A percentile compares a stretch with the other conserved stretches of the same genome.
phyloP scores from a whole-genome alignment of 2,797 vertebrate species.

The Apodemus agrarius region DNA sequence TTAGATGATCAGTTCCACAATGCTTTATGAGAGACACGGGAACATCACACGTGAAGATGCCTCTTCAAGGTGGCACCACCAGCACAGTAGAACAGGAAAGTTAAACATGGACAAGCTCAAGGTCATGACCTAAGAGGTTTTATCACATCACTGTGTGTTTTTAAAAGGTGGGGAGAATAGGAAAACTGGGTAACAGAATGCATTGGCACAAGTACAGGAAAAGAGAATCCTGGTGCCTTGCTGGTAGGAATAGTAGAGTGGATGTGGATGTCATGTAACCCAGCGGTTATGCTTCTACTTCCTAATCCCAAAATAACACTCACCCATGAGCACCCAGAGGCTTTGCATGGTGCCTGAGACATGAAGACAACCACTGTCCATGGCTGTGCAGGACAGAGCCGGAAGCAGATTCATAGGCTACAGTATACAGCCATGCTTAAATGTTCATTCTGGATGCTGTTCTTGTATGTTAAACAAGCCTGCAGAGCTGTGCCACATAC shows the following conservation, averaged over 20 bases:
- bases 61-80: background rate
- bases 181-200: accelerated
- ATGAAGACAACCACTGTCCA: accelerated
- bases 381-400: accelerated
- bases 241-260: no score
- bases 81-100: background rate
- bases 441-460: background rate
- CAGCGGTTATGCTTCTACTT: background rate
- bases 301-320: background rate
- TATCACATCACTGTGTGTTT: background rate
- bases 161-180: background rate
- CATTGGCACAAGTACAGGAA: no score
- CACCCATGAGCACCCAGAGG: accelerated
- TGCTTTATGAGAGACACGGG: background rate
- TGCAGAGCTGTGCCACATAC: background rate
- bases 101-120: background rate
- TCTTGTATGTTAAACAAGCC: background rate
- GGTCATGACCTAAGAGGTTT: background rate
- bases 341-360: background rate
- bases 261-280: accelerated
- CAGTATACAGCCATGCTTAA: no score
- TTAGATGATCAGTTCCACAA: no score
- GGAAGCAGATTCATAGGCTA: accelerated
- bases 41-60: background rate
- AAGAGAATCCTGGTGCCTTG: accelerated